A percentile compares a stretch with the other conserved stretches of the same genome.
These are phyloP conservation scores for Cheilinus undulatus DNA, from an alignment of 2,113 vertebrate species.

Conservation along the genomic window DNA sequence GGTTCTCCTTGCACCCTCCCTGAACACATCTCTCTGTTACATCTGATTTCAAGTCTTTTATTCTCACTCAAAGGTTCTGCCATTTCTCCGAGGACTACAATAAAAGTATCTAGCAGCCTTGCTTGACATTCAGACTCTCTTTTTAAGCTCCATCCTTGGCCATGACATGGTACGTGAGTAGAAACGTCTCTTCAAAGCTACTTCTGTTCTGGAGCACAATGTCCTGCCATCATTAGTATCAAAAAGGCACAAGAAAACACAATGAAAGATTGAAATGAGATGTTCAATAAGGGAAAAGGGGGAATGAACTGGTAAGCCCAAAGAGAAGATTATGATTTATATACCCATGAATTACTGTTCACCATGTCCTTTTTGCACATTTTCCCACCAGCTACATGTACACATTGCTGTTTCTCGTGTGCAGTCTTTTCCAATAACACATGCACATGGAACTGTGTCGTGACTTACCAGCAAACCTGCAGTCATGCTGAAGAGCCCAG, in stretches of 20 bases:
- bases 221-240: constrained; percentile 28
- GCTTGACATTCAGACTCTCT: constrained; percentile 40
- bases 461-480: constrained; percentile 48
- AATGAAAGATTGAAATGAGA: constrained; percentile 20
- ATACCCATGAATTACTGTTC: constrained; percentile 28
- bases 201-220: constrained; percentile 31
- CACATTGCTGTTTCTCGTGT: constrained; percentile 38
- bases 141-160: constrained; percentile 19
- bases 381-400: constrained; percentile 22
- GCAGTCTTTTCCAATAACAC: constrained; percentile 30
- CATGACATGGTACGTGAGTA: constrained; percentile 12
- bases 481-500: constrained; percentile 44
- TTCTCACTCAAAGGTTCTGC: constrained; percentile 52
- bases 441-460: constrained; percentile 33
- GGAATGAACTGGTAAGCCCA: constrained; percentile 44
- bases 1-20: constrained; percentile 60
- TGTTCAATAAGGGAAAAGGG: constrained; percentile 2
- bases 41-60: constrained; percentile 54
- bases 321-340: constrained; percentile 52
- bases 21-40: constrained; percentile 54
- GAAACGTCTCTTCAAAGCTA: constrained; percentile 9
- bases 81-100: constrained; percentile 57
- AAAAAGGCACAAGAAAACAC: constrained; percentile 25
- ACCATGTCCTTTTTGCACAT: constrained; percentile 13
- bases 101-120: constrained; percentile 44